A percentile compares a stretch with the other conserved stretches of the same genome.
Evolutionary conservation across 2,888 invertebrate species (phyloP).

Genomic region (Parnassius glacialis): DNA sequence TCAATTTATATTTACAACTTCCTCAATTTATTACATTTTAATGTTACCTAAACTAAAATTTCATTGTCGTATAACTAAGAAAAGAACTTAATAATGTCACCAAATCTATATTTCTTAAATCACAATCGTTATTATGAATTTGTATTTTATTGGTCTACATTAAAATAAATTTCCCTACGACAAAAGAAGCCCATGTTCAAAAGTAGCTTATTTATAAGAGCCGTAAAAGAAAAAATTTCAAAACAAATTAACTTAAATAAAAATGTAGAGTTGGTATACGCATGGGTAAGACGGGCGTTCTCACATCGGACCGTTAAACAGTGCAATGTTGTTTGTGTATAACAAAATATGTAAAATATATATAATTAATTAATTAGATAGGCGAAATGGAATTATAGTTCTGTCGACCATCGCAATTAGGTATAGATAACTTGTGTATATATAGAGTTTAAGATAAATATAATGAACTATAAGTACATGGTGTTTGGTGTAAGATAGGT

Average conservation of each 20-base stretch:
- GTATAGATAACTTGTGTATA: constrained; percentile 70
- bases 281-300: constrained; percentile 42
- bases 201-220: too few relatives aligned
- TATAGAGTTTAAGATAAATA: constrained; percentile 61
- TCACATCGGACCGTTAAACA: constrained; percentile 67
- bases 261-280: constrained; percentile 48
- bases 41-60: too few relatives aligned
- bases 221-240: too few relatives aligned
- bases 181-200: too few relatives aligned
- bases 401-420: constrained; percentile 72
- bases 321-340: constrained; percentile 75
- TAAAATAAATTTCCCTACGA: too few relatives aligned
- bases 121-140: too few relatives aligned
- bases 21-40: too few relatives aligned
- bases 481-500: constrained; percentile 78
- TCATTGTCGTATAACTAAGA: too few relatives aligned
- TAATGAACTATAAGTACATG: constrained; percentile 60
- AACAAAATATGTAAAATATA: constrained; percentile 69
- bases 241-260: not conserved
- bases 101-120: too few relatives aligned
- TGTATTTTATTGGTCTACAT: too few relatives aligned
- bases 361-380: constrained; percentile 64
- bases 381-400: constrained; percentile 74
- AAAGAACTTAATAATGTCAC: too few relatives aligned
- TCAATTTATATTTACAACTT: too few relatives aligned